Conservation (phyloP, 2,888 invertebrate genomes). For the Eucera pruinosa region DNA sequence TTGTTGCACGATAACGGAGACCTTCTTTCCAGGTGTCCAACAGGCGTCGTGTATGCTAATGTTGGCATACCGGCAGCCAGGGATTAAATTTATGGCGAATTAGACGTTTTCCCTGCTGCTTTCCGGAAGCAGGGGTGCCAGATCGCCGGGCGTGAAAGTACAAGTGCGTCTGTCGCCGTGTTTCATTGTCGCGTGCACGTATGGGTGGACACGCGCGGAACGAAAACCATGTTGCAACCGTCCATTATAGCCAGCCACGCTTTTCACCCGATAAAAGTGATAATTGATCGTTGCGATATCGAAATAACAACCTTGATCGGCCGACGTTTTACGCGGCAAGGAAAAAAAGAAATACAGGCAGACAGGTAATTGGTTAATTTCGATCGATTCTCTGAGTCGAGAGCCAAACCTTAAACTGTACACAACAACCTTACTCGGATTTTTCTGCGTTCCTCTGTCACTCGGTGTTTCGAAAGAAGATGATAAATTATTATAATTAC, state of each 20-base stretch:
- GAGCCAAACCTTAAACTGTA: too few species aligned
- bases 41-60: constrained; percentile 61
- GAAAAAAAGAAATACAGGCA: not conserved
- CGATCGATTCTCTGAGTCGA: not conserved
- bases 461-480: not conserved
- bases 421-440: not conserved
- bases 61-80: constrained; percentile 33
- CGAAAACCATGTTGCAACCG: constrained; percentile 25
- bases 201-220: constrained; percentile 11
- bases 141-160: constrained; percentile 53
- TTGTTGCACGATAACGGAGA: constrained; percentile 67
- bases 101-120: constrained; percentile 21
- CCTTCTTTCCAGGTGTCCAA: constrained; percentile 62
- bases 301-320: constrained; percentile 41
- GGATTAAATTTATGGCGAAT: constrained; percentile 58
- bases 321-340: not conserved
- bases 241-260: constrained; percentile 18
- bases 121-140: constrained; percentile 44
- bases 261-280: constrained; percentile 35
- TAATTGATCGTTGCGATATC: constrained; percentile 48
- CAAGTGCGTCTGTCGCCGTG: constrained; percentile 52
- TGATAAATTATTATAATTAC: constrained; percentile 1
- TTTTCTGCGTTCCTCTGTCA: not conserved
- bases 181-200: constrained; percentile 30
- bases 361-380: constrained; percentile 20